Base-by-base conservation (phyloP, 2,888 invertebrate genomes). In the Ennomos erosarius region DNA sequence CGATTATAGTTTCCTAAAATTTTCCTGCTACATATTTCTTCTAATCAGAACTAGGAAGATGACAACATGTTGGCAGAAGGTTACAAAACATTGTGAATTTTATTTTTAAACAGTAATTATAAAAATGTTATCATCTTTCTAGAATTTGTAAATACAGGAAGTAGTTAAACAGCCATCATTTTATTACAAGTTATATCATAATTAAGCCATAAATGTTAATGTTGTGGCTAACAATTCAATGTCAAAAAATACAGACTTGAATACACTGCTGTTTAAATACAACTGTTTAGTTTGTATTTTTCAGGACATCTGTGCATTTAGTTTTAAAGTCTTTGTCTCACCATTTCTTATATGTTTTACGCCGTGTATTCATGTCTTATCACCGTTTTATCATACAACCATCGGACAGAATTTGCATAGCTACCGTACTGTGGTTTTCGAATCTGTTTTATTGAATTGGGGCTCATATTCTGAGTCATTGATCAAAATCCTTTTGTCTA, bases 341-440 rank as follows among this genome's bases (percentile, higher is more conserved):
- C 16, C 37, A 10, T 10, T 48, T 26, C 35, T 43, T 8, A 12
- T 48, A 16, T n/a, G 34, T 46, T 43, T 38, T 44, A 55, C 69
- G 65, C 70, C 69, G 60, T 74, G 59, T 72, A 67, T 70, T 71
- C 68, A 62, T 60, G 49, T 61, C 64, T 74, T 70, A 72, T 71
- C 68, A 48, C 62, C 63, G 70, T 72, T 76, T n/a, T 74, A 69
- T 74, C 78, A 59, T 73, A 66, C 72, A 75, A 69, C 70, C 69
- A 74, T 78, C 70, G 65, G 73, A 73, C 70, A 59, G 6, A 26
- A 52, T 48, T 54, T 55, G 64, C 37, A 33, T 52, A 13, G 46
- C 40, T 51, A 47, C 12, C n/a, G 49, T 48, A 34, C 39, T 50
- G 47, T 44, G 43, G 47, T 48, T 13, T 39, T 56, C 35, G 26